Evolutionary conservation across 2,797 vertebrate genomes (phyloP).

Genomic region (Urophycis tenuis): DNA sequence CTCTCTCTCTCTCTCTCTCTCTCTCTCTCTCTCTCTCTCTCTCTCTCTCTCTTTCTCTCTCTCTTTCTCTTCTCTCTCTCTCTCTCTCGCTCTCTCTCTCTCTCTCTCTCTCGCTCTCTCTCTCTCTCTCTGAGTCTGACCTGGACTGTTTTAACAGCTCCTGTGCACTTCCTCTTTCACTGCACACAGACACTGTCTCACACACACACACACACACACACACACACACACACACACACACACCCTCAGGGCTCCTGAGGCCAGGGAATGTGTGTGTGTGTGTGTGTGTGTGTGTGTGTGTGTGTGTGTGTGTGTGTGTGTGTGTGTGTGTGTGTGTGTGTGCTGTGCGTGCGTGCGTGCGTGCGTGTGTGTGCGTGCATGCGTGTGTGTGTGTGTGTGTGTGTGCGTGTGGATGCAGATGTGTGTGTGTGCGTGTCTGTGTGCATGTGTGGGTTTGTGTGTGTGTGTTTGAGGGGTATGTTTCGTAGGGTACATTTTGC

Average conservation of each 20-base stretch:
- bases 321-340: slow-evolving; percentile 26
- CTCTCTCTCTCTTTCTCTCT: neutral
- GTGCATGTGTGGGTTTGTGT: slow-evolving; percentile 25
- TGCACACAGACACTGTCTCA: slow-evolving; percentile 20
- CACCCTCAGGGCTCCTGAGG: slow-evolving; percentile 38
- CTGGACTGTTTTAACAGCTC: slow-evolving; percentile 62
- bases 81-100: neutral
- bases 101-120: slow-evolving; percentile 8
- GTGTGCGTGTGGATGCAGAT: neutral
- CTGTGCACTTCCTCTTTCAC: slow-evolving; percentile 60
- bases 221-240: slow-evolving; percentile 19
- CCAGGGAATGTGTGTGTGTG: slow-evolving; percentile 44
- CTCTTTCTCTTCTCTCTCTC: slow-evolving; percentile 5
- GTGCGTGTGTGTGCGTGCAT: slow-evolving; percentile 24
- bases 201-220: slow-evolving; percentile 10
- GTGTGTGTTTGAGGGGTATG: slow-evolving; percentile 43
- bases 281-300: slow-evolving; percentile 30
- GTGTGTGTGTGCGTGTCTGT: neutral
- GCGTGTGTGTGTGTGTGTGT: slow-evolving; percentile 51
- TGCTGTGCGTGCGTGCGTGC: too few relatives aligned
- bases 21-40: slow-evolving; percentile 7
- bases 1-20: slow-evolving; percentile 14
- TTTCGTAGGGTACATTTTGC: slow-evolving; percentile 66
- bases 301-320: too few relatives aligned
- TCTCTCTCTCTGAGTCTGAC: slow-evolving; percentile 34